phyloP scores from a whole-genome alignment of 2,797 vertebrate genomes.

The Helarctos malayanus region DNA sequence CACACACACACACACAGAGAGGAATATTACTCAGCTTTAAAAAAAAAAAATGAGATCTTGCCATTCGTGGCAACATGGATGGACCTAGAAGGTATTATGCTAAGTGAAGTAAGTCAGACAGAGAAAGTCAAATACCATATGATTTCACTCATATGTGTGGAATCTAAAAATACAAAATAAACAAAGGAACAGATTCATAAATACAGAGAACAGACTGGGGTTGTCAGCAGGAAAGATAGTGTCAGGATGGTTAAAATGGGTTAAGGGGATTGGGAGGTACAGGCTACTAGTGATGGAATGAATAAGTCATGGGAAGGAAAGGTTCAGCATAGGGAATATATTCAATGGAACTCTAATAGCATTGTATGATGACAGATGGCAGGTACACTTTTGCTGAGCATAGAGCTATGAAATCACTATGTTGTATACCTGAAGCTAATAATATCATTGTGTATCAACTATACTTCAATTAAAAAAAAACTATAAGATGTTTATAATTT shows the following conservation, averaged over 20 bases:
- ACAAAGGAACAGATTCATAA: not conserved
- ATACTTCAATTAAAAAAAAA: not conserved
- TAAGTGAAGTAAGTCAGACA: not conserved
- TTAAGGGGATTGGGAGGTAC: not conserved
- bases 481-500: not conserved
- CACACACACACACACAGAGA: not conserved
- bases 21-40: not conserved
- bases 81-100: not conserved
- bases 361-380: not conserved
- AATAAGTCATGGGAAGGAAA: not conserved
- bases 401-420: not conserved
- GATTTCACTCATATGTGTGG: not conserved
- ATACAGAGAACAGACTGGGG: not conserved
- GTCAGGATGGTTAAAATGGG: not conserved
- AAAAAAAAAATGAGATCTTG: not conserved
- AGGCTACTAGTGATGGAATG: not conserved
- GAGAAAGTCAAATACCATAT: not conserved
- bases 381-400: not conserved
- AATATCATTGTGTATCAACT: not conserved
- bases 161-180: not conserved
- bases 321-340: not conserved
- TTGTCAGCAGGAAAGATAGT: not conserved
- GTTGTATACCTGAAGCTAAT: not conserved
- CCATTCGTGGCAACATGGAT: not conserved
- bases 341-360: not conserved